Conservation (phyloP, 2,113 vertebrate genomes). For the Elaphurus davidianus region DNA sequence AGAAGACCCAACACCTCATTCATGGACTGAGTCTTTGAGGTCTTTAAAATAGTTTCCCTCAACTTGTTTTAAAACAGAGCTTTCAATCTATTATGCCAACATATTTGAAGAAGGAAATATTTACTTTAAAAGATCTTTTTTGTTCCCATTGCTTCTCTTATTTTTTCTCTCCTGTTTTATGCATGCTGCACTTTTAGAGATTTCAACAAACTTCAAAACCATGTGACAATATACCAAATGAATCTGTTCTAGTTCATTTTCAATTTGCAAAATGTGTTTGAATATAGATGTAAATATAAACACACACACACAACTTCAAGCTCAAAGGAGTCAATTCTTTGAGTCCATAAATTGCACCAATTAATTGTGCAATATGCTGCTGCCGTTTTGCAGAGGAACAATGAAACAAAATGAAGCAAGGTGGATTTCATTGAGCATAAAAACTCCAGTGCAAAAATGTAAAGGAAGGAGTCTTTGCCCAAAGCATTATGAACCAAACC, state of each 20-base stretch:
- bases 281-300: not conserved
- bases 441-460: slow-evolving; percentile 28
- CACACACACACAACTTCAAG: not conserved
- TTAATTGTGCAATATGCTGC: not conserved
- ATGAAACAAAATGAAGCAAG: not conserved
- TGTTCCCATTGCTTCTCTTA: not conserved
- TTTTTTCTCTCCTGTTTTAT: not conserved
- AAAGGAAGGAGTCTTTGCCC: slow-evolving; percentile 19
- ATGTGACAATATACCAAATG: not conserved
- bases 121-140: not conserved
- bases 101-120: not conserved
- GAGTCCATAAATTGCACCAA: not conserved
- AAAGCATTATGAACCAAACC: slow-evolving; percentile 6
- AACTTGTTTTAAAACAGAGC: slow-evolving; percentile 41
- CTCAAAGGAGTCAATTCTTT: not conserved
- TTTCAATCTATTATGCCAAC: not conserved
- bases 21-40: not conserved
- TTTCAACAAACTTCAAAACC: slow-evolving; percentile 52
- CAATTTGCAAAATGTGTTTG: slow-evolving; percentile 38
- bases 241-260: slow-evolving; percentile 49
- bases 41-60: slow-evolving; percentile 10
- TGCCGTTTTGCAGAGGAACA: not conserved
- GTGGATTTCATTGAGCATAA: slow-evolving; percentile 6
- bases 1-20: not conserved
- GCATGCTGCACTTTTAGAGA: not conserved